phyloP scores from a whole-genome alignment of 2,888 invertebrate genomes.

The Hipparchia semele region DNA sequence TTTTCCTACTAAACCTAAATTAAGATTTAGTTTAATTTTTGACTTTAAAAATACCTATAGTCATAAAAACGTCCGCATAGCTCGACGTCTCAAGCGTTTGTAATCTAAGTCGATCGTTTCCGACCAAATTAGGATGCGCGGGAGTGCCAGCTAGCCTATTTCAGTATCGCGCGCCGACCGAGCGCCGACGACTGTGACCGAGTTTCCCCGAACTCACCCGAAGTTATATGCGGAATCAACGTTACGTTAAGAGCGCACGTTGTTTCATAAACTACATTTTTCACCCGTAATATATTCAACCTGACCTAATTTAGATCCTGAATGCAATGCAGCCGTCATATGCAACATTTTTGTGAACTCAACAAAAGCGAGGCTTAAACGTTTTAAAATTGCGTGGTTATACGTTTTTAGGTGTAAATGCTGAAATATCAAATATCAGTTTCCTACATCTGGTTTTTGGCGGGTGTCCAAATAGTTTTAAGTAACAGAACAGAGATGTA shows the following conservation, averaged over 20 bases:
- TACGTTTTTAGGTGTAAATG: slow-evolving; percentile 45
- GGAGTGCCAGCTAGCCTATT: slow-evolving; percentile 68
- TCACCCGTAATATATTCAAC: slow-evolving; percentile 24
- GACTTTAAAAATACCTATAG: slow-evolving; percentile 14
- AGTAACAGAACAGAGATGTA: slow-evolving; percentile 26
- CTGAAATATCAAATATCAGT: slow-evolving; percentile 66
- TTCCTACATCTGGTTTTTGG: slow-evolving; percentile 61
- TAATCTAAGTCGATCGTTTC: slow-evolving; percentile 62
- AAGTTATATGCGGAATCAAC: slow-evolving; percentile 36
- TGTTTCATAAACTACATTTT: slow-evolving; percentile 30
- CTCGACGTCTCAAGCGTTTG: slow-evolving; percentile 55
- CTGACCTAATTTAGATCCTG: slow-evolving; percentile 29
- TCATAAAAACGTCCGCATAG: slow-evolving; percentile 48
- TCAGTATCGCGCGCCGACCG: slow-evolving; percentile 68
- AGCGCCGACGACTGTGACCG: slow-evolving; percentile 51
- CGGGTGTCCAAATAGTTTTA: slow-evolving; percentile 64
- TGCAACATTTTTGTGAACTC: slow-evolving; percentile 30
- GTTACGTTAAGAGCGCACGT: slow-evolving; percentile 27
- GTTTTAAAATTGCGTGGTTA: slow-evolving; percentile 32
- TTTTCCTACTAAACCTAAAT: not conserved
- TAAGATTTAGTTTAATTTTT: not conserved
- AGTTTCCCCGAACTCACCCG: slow-evolving; percentile 58
- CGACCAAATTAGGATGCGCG: slow-evolving; percentile 84
- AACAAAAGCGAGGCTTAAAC: slow-evolving; percentile 12
- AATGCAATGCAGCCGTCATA: slow-evolving; percentile 30